phyloP scores from a whole-genome alignment of 2,113 vertebrate species.

The Pipa parva region DNA sequence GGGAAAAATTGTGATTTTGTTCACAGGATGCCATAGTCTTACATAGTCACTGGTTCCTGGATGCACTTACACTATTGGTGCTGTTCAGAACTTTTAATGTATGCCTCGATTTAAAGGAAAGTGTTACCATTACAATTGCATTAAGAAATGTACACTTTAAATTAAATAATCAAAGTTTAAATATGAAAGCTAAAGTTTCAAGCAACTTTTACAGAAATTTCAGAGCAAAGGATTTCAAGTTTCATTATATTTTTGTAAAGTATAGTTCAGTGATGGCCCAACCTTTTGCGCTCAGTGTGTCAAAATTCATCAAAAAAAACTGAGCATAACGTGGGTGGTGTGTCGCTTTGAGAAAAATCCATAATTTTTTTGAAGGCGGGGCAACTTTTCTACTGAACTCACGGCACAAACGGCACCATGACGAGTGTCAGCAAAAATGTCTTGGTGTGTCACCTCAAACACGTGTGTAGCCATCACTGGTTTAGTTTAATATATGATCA shows the following conservation, averaged over 20 bases:
- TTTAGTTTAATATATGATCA: too few relatives aligned
- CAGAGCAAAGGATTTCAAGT: background rate
- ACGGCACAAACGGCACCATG: too few relatives aligned
- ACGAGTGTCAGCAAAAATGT: too few relatives aligned
- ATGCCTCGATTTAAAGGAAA: background rate
- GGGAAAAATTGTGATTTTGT: slow-evolving; percentile 2
- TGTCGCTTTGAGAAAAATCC: too few relatives aligned
- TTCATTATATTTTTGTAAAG: background rate
- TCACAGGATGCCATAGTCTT: slow-evolving; percentile 6
- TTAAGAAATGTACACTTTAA: slow-evolving; percentile 12
- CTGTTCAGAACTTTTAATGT: slow-evolving; percentile 10
- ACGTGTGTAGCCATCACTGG: too few relatives aligned
- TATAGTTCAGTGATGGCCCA: too few relatives aligned
- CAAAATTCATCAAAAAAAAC: too few relatives aligned
- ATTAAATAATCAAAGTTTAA: background rate
- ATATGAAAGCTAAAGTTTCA: background rate
- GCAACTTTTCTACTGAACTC: too few relatives aligned
- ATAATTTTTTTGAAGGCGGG: too few relatives aligned
- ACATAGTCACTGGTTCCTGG: slow-evolving; percentile 18
- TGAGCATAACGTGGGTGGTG: too few relatives aligned
- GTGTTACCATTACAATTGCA: slow-evolving; percentile 8
- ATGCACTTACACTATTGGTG: background rate
- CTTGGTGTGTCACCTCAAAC: too few relatives aligned
- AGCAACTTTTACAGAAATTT: background rate
- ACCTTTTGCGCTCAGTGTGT: too few relatives aligned